A percentile compares a stretch with the other conserved stretches of the same genome.
Evolutionary conservation across 2,888 invertebrate genomes (phyloP).

Genomic region (Phoenoteleia sp.): DNA sequence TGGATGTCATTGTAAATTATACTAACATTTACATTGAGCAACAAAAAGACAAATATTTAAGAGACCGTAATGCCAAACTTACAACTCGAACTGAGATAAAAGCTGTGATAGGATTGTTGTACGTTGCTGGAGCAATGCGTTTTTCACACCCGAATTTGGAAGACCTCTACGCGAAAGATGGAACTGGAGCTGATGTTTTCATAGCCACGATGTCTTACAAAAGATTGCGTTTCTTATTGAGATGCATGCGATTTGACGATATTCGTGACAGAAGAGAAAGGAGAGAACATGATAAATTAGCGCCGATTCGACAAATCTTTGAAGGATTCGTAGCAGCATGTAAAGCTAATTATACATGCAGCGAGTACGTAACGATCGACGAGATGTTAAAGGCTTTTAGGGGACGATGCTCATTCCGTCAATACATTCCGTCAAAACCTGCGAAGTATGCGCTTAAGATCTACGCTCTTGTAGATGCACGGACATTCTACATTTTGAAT

Average conservation of each 20-base stretch:
- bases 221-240: no score
- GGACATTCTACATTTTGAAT: constrained; percentile 71
- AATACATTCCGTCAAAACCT: constrained; percentile 66
- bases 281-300: constrained; percentile 52
- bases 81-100: constrained; percentile 70
- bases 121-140: constrained; percentile 53
- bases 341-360: constrained; percentile 31
- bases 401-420: constrained; percentile 55
- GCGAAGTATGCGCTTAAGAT: constrained; percentile 69
- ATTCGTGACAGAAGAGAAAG: constrained; percentile 33
- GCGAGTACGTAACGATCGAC: constrained; percentile 56
- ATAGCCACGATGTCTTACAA: background rate
- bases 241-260: constrained; percentile 25
- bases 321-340: constrained; percentile 48
- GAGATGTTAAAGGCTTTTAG: constrained; percentile 59
- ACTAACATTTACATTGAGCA: constrained; percentile 66
- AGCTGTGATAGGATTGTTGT: constrained; percentile 74
- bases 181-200: background rate
- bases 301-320: constrained; percentile 53
- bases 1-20: constrained; percentile 63
- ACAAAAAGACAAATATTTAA: constrained; percentile 67
- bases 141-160: constrained; percentile 51
- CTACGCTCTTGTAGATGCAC: constrained; percentile 59
- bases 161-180: background rate
- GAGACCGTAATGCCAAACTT: constrained; percentile 74